Percentiles rank a stretch among this genome's conserved stretches.
Evolutionary conservation across 2,113 vertebrate species (phyloP).

Genomic region (Thryonomys swinderianus): DNA sequence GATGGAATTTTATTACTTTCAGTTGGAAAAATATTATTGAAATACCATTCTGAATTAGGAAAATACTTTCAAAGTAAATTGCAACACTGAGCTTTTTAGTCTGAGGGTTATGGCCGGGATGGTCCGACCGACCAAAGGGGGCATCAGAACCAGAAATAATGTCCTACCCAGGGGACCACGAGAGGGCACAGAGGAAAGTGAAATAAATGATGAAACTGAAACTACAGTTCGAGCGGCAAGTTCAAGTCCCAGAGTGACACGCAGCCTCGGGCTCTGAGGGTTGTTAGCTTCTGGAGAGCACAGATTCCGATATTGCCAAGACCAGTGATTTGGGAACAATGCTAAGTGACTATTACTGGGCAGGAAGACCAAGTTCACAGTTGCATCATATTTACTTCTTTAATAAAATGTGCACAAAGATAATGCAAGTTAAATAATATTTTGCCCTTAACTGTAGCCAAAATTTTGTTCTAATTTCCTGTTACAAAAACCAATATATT

Average conservation of each 20-base stretch:
- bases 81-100: background rate
- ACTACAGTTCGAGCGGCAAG: background rate
- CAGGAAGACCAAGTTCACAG: background rate
- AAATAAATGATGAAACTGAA: background rate
- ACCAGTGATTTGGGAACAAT: background rate
- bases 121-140: background rate
- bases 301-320: background rate
- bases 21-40: background rate
- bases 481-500: background rate
- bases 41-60: no score
- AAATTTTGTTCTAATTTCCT: background rate
- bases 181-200: background rate
- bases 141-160: background rate
- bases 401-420: background rate
- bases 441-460: background rate
- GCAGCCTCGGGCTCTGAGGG: background rate
- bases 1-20: background rate
- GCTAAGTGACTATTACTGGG: background rate
- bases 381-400: background rate
- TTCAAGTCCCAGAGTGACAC: background rate
- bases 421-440: background rate
- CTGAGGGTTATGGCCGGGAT: background rate
- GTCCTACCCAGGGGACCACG: background rate
- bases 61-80: background rate
- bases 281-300: background rate